These are phyloP conservation scores for Mallotus villosus DNA, from an alignment of 2,797 vertebrate species.

Conservation along the genomic window DNA sequence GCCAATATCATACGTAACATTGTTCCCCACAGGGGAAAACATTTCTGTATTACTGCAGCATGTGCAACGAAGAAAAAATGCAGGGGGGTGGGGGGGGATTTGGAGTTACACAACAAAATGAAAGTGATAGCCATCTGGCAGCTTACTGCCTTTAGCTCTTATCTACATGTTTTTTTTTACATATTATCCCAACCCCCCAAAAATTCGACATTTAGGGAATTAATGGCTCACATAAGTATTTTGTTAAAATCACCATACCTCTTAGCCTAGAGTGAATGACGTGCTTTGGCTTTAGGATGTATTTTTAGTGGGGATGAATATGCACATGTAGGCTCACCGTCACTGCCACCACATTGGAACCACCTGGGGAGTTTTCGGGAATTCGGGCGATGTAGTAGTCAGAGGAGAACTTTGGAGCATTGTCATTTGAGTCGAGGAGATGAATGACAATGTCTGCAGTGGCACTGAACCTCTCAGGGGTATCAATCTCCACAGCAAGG, in stretches of 20 bases:
- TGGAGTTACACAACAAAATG: slow-evolving; percentile 77
- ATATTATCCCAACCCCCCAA: slow-evolving; percentile 61
- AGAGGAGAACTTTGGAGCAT: slow-evolving; percentile 89
- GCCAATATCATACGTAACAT: too few species aligned
- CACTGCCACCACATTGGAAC: slow-evolving; percentile 90
- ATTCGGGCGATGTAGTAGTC: slow-evolving; percentile 93
- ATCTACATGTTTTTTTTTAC: slow-evolving; percentile 73
- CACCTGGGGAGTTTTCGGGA: slow-evolving; percentile 92
- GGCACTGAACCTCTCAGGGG: slow-evolving; percentile 92
- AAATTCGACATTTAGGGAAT: slow-evolving; percentile 69
- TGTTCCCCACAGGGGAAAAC: slow-evolving; percentile 2
- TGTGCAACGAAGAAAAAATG: slow-evolving; percentile 35
- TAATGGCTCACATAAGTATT: slow-evolving; percentile 59
- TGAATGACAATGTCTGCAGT: slow-evolving; percentile 89
- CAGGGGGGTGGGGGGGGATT: slow-evolving; percentile 59
- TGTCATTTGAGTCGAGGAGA: slow-evolving; percentile 95
- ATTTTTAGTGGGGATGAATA: slow-evolving; percentile 57
- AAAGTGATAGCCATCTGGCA: slow-evolving; percentile 80
- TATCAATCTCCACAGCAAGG: slow-evolving; percentile 92
- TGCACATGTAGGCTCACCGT: slow-evolving; percentile 77
- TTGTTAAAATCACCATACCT: slow-evolving; percentile 58
- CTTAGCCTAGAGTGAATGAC: slow-evolving; percentile 52
- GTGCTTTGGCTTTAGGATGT: slow-evolving; percentile 40
- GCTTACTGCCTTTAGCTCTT: slow-evolving; percentile 72
- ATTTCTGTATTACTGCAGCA: slow-evolving; percentile 45